phyloP scores from a whole-genome alignment of 2,797 vertebrate species.

The Potorous gilbertii region DNA sequence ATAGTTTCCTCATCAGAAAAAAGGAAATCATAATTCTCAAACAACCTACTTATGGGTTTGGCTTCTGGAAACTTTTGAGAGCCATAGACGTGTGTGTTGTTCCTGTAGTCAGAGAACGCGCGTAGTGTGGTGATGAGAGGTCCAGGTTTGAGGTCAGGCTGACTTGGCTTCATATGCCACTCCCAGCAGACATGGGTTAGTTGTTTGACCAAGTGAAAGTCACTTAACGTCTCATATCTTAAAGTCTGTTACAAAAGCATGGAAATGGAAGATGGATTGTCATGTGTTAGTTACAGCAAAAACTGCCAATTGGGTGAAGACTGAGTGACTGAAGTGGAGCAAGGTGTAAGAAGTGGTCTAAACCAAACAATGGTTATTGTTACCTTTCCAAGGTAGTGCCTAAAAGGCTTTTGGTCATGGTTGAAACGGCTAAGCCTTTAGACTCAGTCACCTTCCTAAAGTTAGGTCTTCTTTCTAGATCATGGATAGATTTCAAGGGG shows the following conservation, averaged over 20 bases:
- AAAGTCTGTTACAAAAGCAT: background rate
- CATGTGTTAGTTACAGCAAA: background rate
- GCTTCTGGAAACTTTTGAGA: no score
- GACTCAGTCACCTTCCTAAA: background rate
- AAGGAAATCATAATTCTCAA: background rate
- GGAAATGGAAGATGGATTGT: background rate
- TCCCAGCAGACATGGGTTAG: background rate
- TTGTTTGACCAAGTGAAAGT: background rate
- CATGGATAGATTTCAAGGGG: background rate
- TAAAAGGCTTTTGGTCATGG: no score
- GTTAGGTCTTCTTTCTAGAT: background rate
- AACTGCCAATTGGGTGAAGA: background rate
- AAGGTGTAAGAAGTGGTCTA: background rate
- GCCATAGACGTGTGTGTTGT: background rate
- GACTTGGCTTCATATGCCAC: background rate
- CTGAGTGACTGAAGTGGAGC: background rate
- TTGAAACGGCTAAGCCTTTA: background rate
- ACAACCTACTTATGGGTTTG: no score
- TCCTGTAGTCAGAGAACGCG: no score
- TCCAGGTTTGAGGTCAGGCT: background rate
- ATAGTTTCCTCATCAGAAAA: background rate
- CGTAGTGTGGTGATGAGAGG: background rate
- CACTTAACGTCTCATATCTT: background rate
- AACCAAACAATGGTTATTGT: background rate
- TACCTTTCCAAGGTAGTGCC: background rate